Evolutionary conservation across 2,888 invertebrate species (phyloP), one percentile per base, ranked within the genome.

Genomic region (Pomacea canaliculata): DNA sequence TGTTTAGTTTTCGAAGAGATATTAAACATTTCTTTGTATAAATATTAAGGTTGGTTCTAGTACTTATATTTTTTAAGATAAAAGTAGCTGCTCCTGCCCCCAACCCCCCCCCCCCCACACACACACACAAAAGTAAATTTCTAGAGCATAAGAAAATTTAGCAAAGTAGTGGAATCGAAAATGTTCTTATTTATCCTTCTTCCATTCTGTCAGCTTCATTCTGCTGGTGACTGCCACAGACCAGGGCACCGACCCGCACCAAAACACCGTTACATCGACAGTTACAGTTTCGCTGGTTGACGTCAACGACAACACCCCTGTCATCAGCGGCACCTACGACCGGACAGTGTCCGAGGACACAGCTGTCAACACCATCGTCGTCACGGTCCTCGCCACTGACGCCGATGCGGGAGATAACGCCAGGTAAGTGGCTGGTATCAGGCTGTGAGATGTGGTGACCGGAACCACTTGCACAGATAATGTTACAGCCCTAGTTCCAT

Each of bases 261-360:
- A 79, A 19, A 78, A 78, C 71, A 85, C 84, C 12, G 85, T 84
- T 12, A 85, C 84, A 1, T 83, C 84, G 13, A 87, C 85, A 8
- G 78, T 88, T 37, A 87, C 84, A 16, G 79, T 89, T 5, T 48
- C 78, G 5, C 70, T 89, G 18, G 76, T 71, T 27, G 86, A 86
- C 71, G 83, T 85, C n/a, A 89, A 89, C 77, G 88, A 89, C 76
- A 85, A 87, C 76, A 63, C 70, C 46, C 89, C 89, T 9, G 76
- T 79, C 13, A 81, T 86, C 18, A 74, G 70, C 19, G 84, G 85
- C 13, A 78, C 81, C 13, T 76, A 72, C 51, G 86, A 87, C 67
- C 78, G 79, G 37, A 79, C 79, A 4, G 73, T 86, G 13, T 7
- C 82, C 2, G 89, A 89, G 78, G 80, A 83, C 76, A 79, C 84